Evolutionary conservation across 2,797 vertebrate genomes (phyloP).

Genomic region (Scolopax bukidnonensis): DNA sequence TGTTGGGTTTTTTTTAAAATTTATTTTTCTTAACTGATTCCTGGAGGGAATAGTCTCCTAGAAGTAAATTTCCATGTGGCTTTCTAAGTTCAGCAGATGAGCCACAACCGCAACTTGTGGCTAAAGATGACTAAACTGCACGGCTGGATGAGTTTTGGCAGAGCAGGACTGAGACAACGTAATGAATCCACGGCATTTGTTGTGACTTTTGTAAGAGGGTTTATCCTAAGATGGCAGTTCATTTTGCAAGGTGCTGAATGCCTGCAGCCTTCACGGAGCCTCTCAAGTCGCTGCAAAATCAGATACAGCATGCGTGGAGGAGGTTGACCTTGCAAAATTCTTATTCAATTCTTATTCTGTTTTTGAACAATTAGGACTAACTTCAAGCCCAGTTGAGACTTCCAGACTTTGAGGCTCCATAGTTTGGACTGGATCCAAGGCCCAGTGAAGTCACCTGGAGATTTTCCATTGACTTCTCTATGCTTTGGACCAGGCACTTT

Average conservation of each 20-base stretch:
- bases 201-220: not conserved
- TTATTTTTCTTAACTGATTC: not conserved
- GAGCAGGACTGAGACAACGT: not conserved
- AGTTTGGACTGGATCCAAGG: slow-evolving; percentile 46
- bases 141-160: not conserved
- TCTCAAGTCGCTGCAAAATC: not conserved
- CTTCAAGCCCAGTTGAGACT: not conserved
- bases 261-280: not conserved
- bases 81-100: slow-evolving; percentile 3
- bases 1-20: not conserved
- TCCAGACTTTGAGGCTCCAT: slow-evolving; percentile 52
- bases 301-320: not conserved
- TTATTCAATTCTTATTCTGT: slow-evolving; percentile 2
- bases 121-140: not conserved
- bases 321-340: slow-evolving; percentile 22
- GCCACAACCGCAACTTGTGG: not conserved
- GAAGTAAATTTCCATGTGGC: not conserved
- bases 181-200: not conserved
- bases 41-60: not conserved
- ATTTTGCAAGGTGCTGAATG: not conserved
- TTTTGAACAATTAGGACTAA: slow-evolving; percentile 44
- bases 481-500: slow-evolving; percentile 28
- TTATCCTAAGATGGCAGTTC: not conserved
- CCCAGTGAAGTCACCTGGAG: slow-evolving; percentile 52
- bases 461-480: slow-evolving; percentile 50